These are phyloP conservation scores for Holacanthus passer DNA, from an alignment of 2,113 vertebrate genomes.

Conservation along the genomic window DNA sequence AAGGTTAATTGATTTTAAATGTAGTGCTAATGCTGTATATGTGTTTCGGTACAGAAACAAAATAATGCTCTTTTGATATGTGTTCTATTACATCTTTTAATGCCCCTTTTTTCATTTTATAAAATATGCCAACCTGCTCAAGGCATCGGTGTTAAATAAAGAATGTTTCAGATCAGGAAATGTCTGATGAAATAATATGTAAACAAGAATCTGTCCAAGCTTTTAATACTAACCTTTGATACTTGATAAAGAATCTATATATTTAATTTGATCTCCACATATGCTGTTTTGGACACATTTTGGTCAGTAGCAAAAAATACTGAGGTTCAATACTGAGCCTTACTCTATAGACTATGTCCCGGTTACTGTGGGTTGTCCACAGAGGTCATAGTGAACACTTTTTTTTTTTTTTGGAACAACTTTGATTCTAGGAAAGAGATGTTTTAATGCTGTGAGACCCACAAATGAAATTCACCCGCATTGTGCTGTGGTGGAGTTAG, in stretches of 20 bases:
- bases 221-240: neutral
- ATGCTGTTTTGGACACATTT: neutral
- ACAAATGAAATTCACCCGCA: slow-evolving; percentile 11
- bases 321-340: neutral
- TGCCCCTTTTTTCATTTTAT: neutral
- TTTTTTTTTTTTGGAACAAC: slow-evolving; percentile 1
- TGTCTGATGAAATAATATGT: neutral
- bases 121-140: neutral
- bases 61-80: neutral
- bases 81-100: neutral
- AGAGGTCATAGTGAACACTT: neutral
- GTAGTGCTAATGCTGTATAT: neutral
- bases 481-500: neutral
- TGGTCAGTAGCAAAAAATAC: neutral
- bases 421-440: slow-evolving; percentile 5
- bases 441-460: slow-evolving; percentile 1
- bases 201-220: neutral
- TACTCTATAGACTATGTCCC: neutral
- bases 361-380: neutral
- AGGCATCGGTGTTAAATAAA: neutral
- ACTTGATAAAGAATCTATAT: too few relatives aligned
- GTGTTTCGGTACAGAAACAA: neutral
- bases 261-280: too few relatives aligned
- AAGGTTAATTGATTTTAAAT: too few relatives aligned
- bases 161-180: neutral